Conservation (phyloP, 64 coral and sea anemone species). For the Dendronephthya gigantea region DNA sequence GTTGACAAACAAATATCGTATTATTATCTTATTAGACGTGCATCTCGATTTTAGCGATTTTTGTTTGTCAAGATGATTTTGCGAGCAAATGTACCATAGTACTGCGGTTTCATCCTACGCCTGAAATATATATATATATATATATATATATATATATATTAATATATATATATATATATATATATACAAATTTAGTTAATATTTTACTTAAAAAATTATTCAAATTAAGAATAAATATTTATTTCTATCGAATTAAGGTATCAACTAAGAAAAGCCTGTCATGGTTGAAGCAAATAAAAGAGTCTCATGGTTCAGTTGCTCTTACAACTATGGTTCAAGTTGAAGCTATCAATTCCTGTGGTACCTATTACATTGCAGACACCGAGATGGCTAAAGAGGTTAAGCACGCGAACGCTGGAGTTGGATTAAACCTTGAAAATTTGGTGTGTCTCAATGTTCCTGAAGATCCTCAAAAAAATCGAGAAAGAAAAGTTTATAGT, state of each 20-base stretch:
- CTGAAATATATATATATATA: too few species aligned
- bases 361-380: conserved; percentile 41
- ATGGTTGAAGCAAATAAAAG: conserved; percentile 66
- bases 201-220: background rate
- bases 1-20: too few species aligned
- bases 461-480: background rate
- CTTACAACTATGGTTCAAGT: conserved; percentile 47
- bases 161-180: too few species aligned
- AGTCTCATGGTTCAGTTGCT: conserved; percentile 73
- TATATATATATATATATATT: too few species aligned
- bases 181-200: background rate
- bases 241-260: background rate
- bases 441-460: conserved; percentile 9
- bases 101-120: too few species aligned
- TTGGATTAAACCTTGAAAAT: background rate
- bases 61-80: too few species aligned
- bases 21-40: too few species aligned
- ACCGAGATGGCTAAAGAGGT: background rate
- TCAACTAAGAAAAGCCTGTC: background rate
- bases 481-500: conserved; percentile 9
- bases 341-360: conserved; percentile 45
- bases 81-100: too few species aligned
- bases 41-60: too few species aligned
- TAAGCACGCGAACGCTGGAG: background rate
- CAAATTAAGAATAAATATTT: background rate